Evolutionary conservation across 92 coral and sea anemone species (phyloP), one percentile per base, ranked within the genome.

Genomic region (Porites divaricata): DNA sequence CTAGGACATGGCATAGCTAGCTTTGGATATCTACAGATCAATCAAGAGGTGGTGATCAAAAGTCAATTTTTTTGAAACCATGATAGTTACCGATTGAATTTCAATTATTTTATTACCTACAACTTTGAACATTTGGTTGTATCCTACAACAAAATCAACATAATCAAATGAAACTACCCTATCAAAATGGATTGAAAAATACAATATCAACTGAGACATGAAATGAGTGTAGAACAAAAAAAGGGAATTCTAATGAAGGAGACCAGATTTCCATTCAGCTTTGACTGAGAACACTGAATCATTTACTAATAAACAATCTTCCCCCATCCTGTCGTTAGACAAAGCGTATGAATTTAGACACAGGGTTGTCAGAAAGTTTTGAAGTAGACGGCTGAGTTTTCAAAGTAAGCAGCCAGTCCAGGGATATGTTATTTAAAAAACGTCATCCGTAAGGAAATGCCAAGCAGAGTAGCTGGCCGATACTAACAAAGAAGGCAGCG

Each of bases 21-120:
- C 84, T 90, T 91, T 93, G 95, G 91, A 89, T 91, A 94, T 94
- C 98, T 94, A 94, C 63, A 92, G 95, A 94, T 85, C 98, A 94
- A 94, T 85, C 98, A 94, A 92, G 93, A 94, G 90, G 88, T 89
- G 89, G 90, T 51, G 81, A 90, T 90, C 87, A 86, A 72, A 76
- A 56, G 93, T 90, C 81, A 92, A 83, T 89, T 86, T 89, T 80
- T 35, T 2, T 48, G 78, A 82, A 72, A 80, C 26, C 20, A 72
- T 63, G 70, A 23, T 63, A 74, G 45, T 35, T 35, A 73, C 71
- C 64, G 51, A 80, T 35, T 48, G 74, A 78, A 51, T 20, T 58
- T 21, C 9, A 28, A 59, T 24, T 45, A 16, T 51, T 19, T 22
- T 41, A 64, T 25, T 59, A 51, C 49, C 50, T 1, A 23, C 14